These are phyloP conservation scores for Stegodyphus mimosarum DNA, from an alignment of 1,140 invertebrate genomes.

Conservation along the genomic window DNA sequence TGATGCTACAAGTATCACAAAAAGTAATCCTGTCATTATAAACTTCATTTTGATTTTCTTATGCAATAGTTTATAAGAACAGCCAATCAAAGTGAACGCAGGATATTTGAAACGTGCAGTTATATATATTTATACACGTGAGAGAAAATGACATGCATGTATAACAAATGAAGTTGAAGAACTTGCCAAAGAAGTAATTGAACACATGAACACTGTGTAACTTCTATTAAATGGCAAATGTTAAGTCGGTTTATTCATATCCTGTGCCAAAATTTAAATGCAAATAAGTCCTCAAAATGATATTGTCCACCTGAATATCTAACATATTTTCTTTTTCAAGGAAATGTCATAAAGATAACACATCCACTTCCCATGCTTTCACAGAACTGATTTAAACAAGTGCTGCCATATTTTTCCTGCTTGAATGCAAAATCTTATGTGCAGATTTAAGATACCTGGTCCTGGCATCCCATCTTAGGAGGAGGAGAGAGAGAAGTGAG, in stretches of 20 bases:
- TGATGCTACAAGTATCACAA: no score
- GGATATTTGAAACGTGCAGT: no score
- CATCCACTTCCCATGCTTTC: not conserved
- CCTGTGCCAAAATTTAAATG: not conserved
- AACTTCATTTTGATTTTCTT: no score
- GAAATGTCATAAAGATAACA: not conserved
- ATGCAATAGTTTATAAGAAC: no score
- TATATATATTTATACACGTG: no score
- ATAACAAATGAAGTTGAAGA: no score
- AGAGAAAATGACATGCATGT: no score
- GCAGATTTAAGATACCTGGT: conserved; percentile 33
- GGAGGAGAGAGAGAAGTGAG: conserved; percentile 22
- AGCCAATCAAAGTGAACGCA: no score
- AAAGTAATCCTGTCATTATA: no score
- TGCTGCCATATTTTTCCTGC: conserved; percentile 2
- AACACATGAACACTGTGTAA: no score
- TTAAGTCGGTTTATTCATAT: not conserved
- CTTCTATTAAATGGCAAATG: no score
- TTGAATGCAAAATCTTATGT: not conserved
- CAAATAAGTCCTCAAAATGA: conserved; percentile 6
- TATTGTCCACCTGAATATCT: not conserved
- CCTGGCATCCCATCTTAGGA: conserved; percentile 11
- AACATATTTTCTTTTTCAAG: not conserved
- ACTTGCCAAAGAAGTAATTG: no score
- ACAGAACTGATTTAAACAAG: not conserved